Conservation (phyloP, 1,140 invertebrate genomes). For the Polyergus mexicanus region DNA sequence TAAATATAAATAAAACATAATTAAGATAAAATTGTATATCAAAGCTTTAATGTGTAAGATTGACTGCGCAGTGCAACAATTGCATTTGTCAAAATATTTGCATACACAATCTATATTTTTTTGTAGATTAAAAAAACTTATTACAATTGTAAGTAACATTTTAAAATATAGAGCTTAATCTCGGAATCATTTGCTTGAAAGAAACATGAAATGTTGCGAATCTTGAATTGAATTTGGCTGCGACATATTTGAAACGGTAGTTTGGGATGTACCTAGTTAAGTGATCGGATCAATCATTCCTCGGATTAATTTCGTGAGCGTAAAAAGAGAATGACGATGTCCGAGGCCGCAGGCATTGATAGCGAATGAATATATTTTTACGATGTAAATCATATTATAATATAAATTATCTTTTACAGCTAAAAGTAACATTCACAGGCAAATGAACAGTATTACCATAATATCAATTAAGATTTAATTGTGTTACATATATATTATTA, state of each 20-base stretch:
- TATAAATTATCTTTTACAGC: too few species aligned
- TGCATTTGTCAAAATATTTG: background rate
- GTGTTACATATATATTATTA: background rate
- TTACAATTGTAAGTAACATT: background rate
- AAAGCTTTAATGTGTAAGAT: background rate
- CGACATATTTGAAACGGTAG: slow-evolving; percentile 6
- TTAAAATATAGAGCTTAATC: background rate
- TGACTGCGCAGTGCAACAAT: background rate
- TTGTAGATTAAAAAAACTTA: background rate
- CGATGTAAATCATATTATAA: too few species aligned
- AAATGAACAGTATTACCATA: background rate
- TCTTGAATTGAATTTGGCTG: slow-evolving; percentile 50
- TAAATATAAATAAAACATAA: background rate
- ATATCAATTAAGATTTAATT: background rate
- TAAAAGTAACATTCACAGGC: background rate
- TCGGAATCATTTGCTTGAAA: background rate
- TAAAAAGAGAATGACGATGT: slow-evolving; percentile 73
- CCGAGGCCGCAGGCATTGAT: slow-evolving; percentile 74
- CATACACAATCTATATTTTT: background rate
- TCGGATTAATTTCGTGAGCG: slow-evolving; percentile 74
- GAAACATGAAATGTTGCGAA: slow-evolving; percentile 25
- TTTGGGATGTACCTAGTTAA: background rate
- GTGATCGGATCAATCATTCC: slow-evolving; percentile 52
- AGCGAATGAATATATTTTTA: slow-evolving; percentile 54
- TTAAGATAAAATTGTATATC: background rate